These are phyloP conservation scores for Grus americana DNA, from an alignment of 2,113 vertebrate genomes.

Conservation along the genomic window DNA sequence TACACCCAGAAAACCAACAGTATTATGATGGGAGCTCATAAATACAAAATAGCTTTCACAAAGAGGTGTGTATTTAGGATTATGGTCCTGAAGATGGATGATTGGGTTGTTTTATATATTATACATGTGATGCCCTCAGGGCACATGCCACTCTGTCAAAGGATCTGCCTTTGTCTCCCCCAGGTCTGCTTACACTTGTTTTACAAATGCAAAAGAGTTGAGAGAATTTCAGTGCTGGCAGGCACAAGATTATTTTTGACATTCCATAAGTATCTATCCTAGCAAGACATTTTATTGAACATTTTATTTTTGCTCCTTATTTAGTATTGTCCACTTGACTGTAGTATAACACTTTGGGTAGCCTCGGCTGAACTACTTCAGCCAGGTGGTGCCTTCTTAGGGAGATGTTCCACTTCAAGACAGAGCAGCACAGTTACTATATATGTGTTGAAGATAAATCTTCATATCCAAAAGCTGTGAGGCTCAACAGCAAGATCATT, in stretches of 20 bases:
- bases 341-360: neutral
- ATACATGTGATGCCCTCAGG: neutral
- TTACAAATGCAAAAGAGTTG: neutral
- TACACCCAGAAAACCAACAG: neutral
- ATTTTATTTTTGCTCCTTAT: neutral
- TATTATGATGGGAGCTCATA: neutral
- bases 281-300: neutral
- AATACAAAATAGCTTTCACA: neutral
- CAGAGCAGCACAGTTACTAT: neutral
- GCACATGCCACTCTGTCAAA: neutral
- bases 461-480: neutral
- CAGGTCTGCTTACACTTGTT: neutral
- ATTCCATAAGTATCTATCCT: neutral
- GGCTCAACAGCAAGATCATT: neutral
- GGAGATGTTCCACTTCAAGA: neutral
- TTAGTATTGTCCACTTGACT: neutral
- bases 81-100: neutral
- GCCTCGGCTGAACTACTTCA: neutral
- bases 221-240: neutral
- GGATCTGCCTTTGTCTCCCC: neutral
- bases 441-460: neutral
- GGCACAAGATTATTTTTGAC: neutral
- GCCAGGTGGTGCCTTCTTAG: neutral
- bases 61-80: neutral
- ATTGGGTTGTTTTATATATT: neutral